A percentile compares a stretch with the other conserved stretches of the same genome.
Conservation (phyloP, 2,113 vertebrate genomes). For the Strix aluco region DNA sequence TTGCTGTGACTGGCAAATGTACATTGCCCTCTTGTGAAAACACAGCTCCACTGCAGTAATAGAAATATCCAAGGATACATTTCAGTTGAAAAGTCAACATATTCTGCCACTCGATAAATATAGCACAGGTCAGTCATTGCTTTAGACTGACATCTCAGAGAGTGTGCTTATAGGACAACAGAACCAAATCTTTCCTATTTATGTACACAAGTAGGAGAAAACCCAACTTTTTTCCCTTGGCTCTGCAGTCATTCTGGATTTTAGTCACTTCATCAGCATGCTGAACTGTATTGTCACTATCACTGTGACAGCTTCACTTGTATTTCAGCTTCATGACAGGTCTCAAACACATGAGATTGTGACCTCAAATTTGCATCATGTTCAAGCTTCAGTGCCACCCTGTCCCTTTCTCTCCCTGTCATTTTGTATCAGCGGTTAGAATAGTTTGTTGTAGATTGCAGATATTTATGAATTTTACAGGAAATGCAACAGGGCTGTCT, state of each 20-base stretch:
- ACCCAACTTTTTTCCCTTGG: not conserved
- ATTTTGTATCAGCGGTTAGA: not conserved
- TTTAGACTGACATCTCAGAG: not conserved
- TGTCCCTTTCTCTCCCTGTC: not conserved
- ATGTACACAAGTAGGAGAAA: not conserved
- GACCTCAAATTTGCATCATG: not conserved
- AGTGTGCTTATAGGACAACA: not conserved
- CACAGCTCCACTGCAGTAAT: not conserved
- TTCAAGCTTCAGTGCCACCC: not conserved
- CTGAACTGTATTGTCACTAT: not conserved
- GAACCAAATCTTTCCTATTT: not conserved
- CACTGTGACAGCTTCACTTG: not conserved
- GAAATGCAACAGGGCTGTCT: not conserved
- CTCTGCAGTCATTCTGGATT: not conserved
- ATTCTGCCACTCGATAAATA: not conserved
- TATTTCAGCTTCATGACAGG: conserved; percentile 3
- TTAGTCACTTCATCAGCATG: not conserved
- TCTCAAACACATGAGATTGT: not conserved
- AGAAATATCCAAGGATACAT: not conserved
- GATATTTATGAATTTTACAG: not conserved
- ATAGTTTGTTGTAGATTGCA: not conserved
- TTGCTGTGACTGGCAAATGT: not conserved
- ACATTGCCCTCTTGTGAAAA: conserved; percentile 18
- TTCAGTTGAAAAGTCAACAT: not conserved
- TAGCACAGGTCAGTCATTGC: not conserved